Evolutionary conservation across 2,113 vertebrate species (phyloP), one percentile per base, ranked within the genome.

Genomic region (Irena cyanogastra): DNA sequence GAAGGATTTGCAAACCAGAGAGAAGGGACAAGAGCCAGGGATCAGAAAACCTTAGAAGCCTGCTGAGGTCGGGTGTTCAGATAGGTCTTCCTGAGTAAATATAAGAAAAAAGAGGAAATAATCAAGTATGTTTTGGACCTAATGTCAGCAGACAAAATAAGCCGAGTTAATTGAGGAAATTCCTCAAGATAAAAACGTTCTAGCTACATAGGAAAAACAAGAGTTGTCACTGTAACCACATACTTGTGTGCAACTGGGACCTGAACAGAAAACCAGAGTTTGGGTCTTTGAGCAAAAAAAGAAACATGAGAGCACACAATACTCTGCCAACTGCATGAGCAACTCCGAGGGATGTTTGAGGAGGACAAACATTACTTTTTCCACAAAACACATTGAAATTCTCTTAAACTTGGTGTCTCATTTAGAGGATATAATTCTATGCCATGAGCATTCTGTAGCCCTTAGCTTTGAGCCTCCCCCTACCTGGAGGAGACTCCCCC

Each of bases 371-470:
- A 47, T 33, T 59, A 60, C n/a, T 47, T 3, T 59, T 60, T 68
- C 52, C 42, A 33, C 49, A 76, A 77, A 75, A 71, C 15, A 59
- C 27, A 26, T 1, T 57, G 42, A 61, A 68, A 65, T 65, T 68
- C 31, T 77, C 49, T 71, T 61, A 75, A 91, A 42, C 7, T 26
- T 77, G 20, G 8, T 16, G 3, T 31, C 65, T 91, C 49, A 13
- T 12, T 63, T 63, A 78, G 8, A 66, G 35, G 44, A 30, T 16
- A 2, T 4, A 57, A 50, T 78, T 84, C 60, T 41, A 16, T 47
- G 16, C 49, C 2, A 0, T 11, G 11, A 70, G 33, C 0, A 0
- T 21, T 23, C 53, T 39, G 47, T 16, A 78, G 31, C 4, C 12
- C 13, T 45, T 8, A 39, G 6, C 9, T 21, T 71, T 59, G 16